A percentile compares a stretch with the other conserved stretches of the same genome.
Evolutionary conservation across 2,888 invertebrate genomes (phyloP).

Genomic region (Andrena bucephala): DNA sequence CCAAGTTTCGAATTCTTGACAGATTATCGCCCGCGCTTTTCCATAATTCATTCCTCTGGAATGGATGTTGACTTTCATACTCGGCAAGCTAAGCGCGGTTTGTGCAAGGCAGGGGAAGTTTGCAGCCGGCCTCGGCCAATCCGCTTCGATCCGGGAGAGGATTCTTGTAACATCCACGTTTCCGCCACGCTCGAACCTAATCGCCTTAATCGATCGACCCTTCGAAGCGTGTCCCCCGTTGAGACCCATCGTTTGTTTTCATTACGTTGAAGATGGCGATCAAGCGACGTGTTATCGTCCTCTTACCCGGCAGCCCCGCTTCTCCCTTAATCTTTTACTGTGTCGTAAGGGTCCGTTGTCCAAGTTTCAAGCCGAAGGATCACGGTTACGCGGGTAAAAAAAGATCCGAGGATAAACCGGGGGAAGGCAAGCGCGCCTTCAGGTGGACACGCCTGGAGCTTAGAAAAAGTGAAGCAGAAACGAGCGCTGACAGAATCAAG

Average conservation of each 20-base stretch:
- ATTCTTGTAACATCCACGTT: constrained; percentile 14
- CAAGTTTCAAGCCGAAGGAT: constrained; percentile 57
- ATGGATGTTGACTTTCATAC: constrained; percentile 4
- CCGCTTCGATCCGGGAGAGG: constrained; percentile 20
- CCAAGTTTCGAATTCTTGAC: not conserved
- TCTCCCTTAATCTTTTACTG: constrained; percentile 10
- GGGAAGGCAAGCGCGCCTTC: constrained; percentile 10
- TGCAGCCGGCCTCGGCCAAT: constrained; percentile 1
- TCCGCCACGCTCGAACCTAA: constrained; percentile 19
- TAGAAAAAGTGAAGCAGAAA: not conserved
- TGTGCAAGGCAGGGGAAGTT: constrained; percentile 2
- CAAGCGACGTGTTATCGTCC: constrained; percentile 10
- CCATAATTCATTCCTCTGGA: not conserved
- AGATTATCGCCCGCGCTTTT: not conserved
- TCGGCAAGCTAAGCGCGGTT: not conserved
- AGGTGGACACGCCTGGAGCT: not conserved
- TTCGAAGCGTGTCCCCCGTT: constrained; percentile 7
- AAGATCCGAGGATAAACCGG: constrained; percentile 4
- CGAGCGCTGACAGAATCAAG: not conserved
- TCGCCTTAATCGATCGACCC: constrained; percentile 42
- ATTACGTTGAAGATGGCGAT: constrained; percentile 14
- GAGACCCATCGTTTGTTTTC: constrained; percentile 33
- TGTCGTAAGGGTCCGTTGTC: constrained; percentile 51
- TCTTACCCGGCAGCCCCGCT: not conserved
- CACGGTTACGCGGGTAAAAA: constrained; percentile 25